Base-by-base conservation (phyloP, 2,888 invertebrate genomes). In the Ormyrus nitidulus region DNA sequence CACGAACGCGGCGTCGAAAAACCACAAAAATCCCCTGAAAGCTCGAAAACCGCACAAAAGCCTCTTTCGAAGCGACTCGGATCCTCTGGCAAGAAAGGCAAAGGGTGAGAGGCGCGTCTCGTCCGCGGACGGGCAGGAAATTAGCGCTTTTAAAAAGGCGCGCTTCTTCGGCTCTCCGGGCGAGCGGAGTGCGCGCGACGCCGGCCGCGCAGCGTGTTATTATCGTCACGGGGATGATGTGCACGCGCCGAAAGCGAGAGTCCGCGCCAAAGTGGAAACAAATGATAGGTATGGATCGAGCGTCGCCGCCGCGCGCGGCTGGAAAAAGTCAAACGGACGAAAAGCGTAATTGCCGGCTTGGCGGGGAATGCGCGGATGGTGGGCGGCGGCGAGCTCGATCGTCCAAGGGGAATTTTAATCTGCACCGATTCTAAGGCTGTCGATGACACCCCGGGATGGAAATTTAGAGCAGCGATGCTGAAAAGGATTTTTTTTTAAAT, bases 181-280 rank as follows among this genome's bases (percentile, higher is more conserved):
- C 19, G 6, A 19, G 9, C 51, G 51, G 54, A 68, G 13, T 44
- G 54, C 66, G 54, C 19, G 11, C 10, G 53, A 19, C n/a, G 46
- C 5, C 53, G 34, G 34, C 51, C 49, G 51, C 46, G 54, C 7
- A 53, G 64, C 49, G 13, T 77, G 64, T 77, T 58, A 77, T 77
- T 77, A 70, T 70, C 64, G 77, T 70, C 64, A 70, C 64, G 44
- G 78, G 62, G 72, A 78, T 59, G 66, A 53, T n/a, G 56, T 48
- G 46, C 68, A 73, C 78, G 72, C 59, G 78, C 72, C 66, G 34
- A 72, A 56, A 72, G 66, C 65, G 58, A 66, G 68, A 61, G 61
- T 59, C 48, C n/a, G 59, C 48, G 46, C 46, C 48, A 64, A 62
- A 76, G 69, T 76, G 54, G 76, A 76, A 76, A 71, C 58, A 71